phyloP scores from a whole-genome alignment of 2,888 invertebrate genomes.

The Synergus gifuensis region DNA sequence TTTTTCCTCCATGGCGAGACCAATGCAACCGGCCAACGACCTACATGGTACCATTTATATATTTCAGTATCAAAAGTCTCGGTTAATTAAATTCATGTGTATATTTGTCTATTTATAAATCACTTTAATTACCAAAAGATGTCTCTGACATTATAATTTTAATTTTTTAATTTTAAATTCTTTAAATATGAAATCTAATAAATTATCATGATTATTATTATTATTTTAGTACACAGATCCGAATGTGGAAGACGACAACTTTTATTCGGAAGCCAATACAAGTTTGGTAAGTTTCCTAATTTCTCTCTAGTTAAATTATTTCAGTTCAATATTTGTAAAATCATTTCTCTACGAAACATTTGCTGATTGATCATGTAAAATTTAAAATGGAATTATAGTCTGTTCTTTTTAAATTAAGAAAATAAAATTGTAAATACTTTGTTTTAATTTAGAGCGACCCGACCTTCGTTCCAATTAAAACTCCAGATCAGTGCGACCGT shows the following conservation, averaged over 20 bases:
- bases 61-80: background rate
- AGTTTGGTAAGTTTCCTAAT: slow-evolving; percentile 80
- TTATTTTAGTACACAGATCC: slow-evolving; percentile 84
- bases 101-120: slow-evolving; percentile 35
- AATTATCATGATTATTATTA: slow-evolving; percentile 19
- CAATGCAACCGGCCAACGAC: slow-evolving; percentile 86
- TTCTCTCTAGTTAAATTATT: background rate
- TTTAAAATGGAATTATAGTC: background rate
- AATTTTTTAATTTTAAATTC: background rate
- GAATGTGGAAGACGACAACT: slow-evolving; percentile 89
- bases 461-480: slow-evolving; percentile 93
- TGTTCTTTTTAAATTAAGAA: background rate
- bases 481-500: slow-evolving; percentile 83
- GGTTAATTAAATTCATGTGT: slow-evolving; percentile 21
- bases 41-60: slow-evolving; percentile 82
- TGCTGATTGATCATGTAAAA: background rate
- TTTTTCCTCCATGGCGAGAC: slow-evolving; percentile 94
- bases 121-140: background rate
- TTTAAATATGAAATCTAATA: background rate
- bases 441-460: slow-evolving; percentile 87
- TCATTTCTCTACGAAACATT: background rate
- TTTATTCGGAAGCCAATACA: slow-evolving; percentile 84
- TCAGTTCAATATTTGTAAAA: background rate
- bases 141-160: background rate
- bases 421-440: slow-evolving; percentile 23